These are phyloP conservation scores for Halcyon malimbica DNA, from an alignment of 2,113 vertebrate genomes.

Conservation along the genomic window DNA sequence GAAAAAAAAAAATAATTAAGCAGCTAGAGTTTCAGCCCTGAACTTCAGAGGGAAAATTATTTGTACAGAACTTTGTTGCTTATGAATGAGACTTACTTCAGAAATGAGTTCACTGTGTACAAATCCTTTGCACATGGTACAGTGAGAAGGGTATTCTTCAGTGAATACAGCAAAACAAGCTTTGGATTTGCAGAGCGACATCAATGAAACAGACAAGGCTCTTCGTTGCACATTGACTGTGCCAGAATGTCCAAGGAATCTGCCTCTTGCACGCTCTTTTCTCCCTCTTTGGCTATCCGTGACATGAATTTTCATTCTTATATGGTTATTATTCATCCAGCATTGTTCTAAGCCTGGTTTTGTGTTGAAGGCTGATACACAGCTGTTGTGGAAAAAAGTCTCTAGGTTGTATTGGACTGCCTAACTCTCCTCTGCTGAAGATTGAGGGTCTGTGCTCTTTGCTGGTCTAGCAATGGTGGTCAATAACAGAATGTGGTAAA, in stretches of 20 bases:
- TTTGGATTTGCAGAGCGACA: neutral
- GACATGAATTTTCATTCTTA: neutral
- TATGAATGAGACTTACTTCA: neutral
- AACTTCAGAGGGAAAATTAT: neutral
- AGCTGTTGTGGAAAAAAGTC: neutral
- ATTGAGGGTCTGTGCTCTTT: neutral
- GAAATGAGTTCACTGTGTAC: neutral
- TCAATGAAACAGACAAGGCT: neutral
- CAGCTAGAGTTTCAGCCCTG: neutral
- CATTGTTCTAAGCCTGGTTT: neutral
- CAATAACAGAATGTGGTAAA: neutral
- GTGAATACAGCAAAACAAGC: neutral
- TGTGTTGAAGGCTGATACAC: neutral
- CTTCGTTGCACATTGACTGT: rapidly evolving
- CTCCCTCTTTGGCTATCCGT: neutral
- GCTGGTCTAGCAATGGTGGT: neutral
- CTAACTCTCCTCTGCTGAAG: neutral
- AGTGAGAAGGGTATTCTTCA: neutral
- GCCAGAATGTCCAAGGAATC: neutral
- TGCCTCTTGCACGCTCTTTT: neutral
- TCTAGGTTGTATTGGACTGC: neutral
- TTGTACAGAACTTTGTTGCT: neutral
- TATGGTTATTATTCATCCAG: neutral
- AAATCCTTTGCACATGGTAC: neutral
- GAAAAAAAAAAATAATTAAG: neutral